Evolutionary conservation across 2,888 invertebrate genomes (phyloP).

Genomic region (Mythimna albipuncta): DNA sequence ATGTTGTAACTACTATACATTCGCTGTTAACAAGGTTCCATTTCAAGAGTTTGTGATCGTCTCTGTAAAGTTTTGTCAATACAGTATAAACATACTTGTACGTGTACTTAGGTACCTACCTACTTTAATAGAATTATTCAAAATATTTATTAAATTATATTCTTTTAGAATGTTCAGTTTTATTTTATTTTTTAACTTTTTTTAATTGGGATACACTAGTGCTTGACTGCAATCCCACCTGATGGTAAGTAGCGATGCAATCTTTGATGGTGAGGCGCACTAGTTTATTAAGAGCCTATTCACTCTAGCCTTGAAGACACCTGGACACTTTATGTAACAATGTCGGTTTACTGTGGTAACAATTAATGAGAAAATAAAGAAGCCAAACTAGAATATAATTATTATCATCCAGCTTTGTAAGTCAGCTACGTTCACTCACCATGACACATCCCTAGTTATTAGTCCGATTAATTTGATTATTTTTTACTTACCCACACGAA

Average conservation of each 20-base stretch:
- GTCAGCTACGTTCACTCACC: neutral
- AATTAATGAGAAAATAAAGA: neutral
- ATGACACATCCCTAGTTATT: constrained; percentile 12
- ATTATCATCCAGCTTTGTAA: neutral
- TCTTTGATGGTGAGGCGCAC: too few species aligned
- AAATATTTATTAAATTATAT: neutral
- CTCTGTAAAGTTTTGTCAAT: constrained; percentile 90
- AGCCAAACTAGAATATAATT: neutral
- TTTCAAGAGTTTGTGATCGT: constrained; percentile 96
- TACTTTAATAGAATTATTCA: neutral
- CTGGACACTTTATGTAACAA: too few species aligned
- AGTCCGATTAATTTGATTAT: neutral
- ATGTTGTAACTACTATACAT: constrained; percentile 93
- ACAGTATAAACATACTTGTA: neutral
- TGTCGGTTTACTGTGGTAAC: neutral
- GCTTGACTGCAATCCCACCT: too few species aligned
- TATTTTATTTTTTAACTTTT: too few species aligned
- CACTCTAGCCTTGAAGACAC: too few species aligned
- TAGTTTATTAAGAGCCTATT: too few species aligned
- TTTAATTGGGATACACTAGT: too few species aligned
- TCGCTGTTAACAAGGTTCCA: constrained; percentile 97
- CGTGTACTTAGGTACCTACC: neutral
- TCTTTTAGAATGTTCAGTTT: neutral
- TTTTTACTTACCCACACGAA: constrained; percentile 94
- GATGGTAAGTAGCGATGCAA: too few species aligned